These are phyloP conservation scores for Bolinopsis microptera DNA, from an alignment of 37 sponge, comb jelly and placozoan genomes.

Conservation along the genomic window DNA sequence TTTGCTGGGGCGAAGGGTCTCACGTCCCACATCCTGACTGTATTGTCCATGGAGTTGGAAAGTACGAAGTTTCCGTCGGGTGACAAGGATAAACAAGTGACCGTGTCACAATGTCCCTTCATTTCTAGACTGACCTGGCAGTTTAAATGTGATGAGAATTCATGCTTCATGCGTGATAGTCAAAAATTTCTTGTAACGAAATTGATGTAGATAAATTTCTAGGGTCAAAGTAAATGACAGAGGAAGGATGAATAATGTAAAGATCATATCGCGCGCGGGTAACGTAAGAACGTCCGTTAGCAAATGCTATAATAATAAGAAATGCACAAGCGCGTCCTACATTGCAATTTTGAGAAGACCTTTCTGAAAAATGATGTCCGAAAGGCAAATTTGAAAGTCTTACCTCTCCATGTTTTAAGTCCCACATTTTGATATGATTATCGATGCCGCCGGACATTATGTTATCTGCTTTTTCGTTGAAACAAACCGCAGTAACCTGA, in stretches of 20 bases:
- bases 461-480: slow-evolving; percentile 81
- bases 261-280: too few relatives aligned
- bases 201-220: too few relatives aligned
- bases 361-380: too few relatives aligned
- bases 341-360: too few relatives aligned
- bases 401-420: slow-evolving; percentile 19
- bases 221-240: too few relatives aligned
- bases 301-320: too few relatives aligned
- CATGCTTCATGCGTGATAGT: not conserved
- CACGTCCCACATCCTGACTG: slow-evolving; percentile 95
- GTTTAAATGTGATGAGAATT: too few relatives aligned
- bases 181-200: too few relatives aligned
- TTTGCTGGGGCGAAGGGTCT: slow-evolving; percentile 87
- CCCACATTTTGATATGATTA: slow-evolving; percentile 78
- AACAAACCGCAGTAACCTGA: slow-evolving; percentile 87
- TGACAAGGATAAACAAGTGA: slow-evolving; percentile 82
- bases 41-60: slow-evolving; percentile 95
- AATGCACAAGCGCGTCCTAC: too few relatives aligned
- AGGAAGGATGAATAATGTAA: too few relatives aligned
- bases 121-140: not conserved
- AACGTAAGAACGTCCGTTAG: too few relatives aligned
- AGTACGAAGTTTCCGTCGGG: slow-evolving; percentile 83
- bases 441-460: slow-evolving; percentile 92
- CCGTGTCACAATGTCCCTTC: slow-evolving; percentile 86
- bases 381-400: too few relatives aligned